Evolutionary conservation across 1,140 invertebrate species (phyloP).

Genomic region (Pseudomyrmex gracilis): DNA sequence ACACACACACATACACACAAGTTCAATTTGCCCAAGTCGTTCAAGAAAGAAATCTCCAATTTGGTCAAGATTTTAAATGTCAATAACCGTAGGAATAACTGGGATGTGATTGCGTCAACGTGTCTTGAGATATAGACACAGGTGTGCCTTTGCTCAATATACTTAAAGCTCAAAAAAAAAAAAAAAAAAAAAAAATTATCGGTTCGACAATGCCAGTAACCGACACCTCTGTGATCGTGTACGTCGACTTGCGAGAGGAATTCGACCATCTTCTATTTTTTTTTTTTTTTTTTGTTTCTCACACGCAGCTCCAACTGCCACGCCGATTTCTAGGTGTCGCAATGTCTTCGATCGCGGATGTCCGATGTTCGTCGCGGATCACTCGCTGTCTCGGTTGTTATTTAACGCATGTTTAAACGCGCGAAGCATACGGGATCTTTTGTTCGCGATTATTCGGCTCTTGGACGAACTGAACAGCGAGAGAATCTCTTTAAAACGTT

Average conservation of each 20-base stretch:
- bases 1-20: too few relatives aligned
- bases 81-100: neutral
- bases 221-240: conserved; percentile 42
- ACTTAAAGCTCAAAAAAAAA: conserved; percentile 40
- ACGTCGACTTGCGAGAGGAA: conserved; percentile 38
- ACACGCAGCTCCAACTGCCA: neutral
- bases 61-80: neutral
- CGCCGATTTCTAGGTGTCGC: neutral
- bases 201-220: conserved; percentile 40
- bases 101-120: conserved; percentile 1
- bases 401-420: conserved; percentile 38
- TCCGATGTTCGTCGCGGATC: conserved; percentile 16
- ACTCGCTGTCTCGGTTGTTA: conserved; percentile 45
- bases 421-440: conserved; percentile 3
- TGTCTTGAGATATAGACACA: conserved; percentile 4
- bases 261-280: neutral
- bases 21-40: neutral
- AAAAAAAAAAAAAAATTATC: neutral
- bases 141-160: conserved; percentile 44
- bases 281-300: neutral
- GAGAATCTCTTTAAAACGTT: neutral
- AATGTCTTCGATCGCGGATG: neutral
- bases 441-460: neutral
- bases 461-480: neutral
- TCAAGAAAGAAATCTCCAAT: neutral